These are phyloP conservation scores for Xanthostigma xanthostigma DNA, from an alignment of 2,888 invertebrate species.

Conservation along the genomic window DNA sequence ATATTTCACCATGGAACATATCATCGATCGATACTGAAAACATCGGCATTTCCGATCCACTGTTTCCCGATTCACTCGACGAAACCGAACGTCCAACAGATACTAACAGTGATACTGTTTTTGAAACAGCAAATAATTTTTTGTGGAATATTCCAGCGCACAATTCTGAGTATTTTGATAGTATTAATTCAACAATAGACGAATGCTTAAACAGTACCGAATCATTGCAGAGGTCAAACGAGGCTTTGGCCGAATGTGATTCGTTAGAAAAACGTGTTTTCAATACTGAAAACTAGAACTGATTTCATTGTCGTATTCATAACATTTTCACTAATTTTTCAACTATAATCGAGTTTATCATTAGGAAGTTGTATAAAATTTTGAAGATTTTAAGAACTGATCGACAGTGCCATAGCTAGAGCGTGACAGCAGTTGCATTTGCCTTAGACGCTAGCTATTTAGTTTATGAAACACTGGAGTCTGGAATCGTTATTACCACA, in stretches of 20 bases:
- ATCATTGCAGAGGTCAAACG: constrained; percentile 30
- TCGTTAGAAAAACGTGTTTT: constrained; percentile 33
- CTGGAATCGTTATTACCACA: too few relatives aligned
- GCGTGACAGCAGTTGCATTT: too few relatives aligned
- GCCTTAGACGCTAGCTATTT: too few relatives aligned
- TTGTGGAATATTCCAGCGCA: constrained; percentile 32
- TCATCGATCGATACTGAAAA: constrained; percentile 25
- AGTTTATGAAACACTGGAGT: too few relatives aligned
- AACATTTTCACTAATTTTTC: neutral
- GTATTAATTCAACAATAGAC: constrained; percentile 38
- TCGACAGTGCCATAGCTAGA: too few relatives aligned
- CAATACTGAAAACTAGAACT: neutral
- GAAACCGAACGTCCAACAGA: constrained; percentile 23
- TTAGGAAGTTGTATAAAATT: neutral
- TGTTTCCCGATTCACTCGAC: constrained; percentile 36
- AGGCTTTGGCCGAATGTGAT: constrained; percentile 41
- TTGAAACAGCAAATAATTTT: constrained; percentile 35
- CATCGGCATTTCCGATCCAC: constrained; percentile 13
- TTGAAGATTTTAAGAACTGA: neutral
- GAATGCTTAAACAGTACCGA: constrained; percentile 28
- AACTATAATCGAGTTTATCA: neutral
- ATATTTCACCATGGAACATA: constrained; percentile 26
- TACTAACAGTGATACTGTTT: constrained; percentile 20
- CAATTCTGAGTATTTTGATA: constrained; percentile 42
- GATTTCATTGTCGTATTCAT: neutral